These are phyloP conservation scores for Etheostoma spectabile DNA, from an alignment of 2,113 vertebrate species.

Conservation along the genomic window DNA sequence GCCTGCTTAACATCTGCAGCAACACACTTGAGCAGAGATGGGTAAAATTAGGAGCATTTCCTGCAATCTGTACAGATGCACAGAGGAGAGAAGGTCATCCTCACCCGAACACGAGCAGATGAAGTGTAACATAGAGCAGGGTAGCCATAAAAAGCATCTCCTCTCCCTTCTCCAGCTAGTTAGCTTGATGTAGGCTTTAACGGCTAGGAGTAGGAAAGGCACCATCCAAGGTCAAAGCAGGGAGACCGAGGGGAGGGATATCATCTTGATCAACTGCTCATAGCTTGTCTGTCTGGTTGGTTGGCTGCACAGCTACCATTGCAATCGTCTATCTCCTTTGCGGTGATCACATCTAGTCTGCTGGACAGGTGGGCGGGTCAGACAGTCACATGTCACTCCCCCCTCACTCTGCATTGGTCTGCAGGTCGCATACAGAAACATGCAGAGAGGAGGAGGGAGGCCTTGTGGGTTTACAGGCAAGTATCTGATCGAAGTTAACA, in stretches of 20 bases:
- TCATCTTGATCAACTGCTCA: conserved; percentile 63
- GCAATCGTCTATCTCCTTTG: conserved; percentile 39
- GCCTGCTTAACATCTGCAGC: conserved; percentile 78
- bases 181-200: conserved; percentile 55
- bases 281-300: conserved; percentile 34
- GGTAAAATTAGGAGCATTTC: conserved; percentile 78
- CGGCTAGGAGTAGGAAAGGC: conserved; percentile 23
- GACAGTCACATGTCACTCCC: conserved; percentile 8
- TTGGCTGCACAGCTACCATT: conserved; percentile 34
- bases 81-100: conserved; percentile 60
- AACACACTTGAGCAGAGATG: conserved; percentile 57
- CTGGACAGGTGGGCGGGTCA: conserved; percentile 27
- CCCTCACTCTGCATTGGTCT: conserved; percentile 15
- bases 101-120: conserved; percentile 59
- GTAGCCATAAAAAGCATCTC: conserved; percentile 53
- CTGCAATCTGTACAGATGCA: conserved; percentile 64
- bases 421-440: conserved; percentile 18
- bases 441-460: conserved; percentile 27
- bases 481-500: conserved; percentile 71
- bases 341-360: conserved; percentile 28
- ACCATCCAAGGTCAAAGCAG: conserved; percentile 69
- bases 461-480: conserved; percentile 43
- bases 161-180: conserved; percentile 55
- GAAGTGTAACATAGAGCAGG: conserved; percentile 65
- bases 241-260: conserved; percentile 35